Evolutionary conservation across 2,113 vertebrate species (phyloP).

Genomic region (Pluvialis apricaria): DNA sequence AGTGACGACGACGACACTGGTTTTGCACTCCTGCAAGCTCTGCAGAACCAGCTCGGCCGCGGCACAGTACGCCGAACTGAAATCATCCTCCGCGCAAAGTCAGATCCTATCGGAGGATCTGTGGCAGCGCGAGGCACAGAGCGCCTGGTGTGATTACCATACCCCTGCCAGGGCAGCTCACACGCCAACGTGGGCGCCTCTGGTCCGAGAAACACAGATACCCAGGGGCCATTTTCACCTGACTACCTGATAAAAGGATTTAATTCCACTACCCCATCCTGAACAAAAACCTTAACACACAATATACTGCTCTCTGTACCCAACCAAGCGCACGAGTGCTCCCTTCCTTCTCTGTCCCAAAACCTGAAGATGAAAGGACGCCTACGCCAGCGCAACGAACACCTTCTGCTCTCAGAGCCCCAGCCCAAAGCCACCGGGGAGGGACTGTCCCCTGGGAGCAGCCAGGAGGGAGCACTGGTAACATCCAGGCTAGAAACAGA

Average conservation of each 20-base stretch:
- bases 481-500: not conserved
- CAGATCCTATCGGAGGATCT: not conserved
- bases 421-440: not conserved
- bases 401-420: not conserved
- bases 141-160: accelerated
- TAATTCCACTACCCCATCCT: not conserved
- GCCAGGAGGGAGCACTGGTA: not conserved
- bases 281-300: not conserved
- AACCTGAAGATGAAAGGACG: not conserved
- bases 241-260: not conserved
- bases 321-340: not conserved
- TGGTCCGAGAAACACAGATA: accelerated
- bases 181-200: accelerated
- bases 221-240: not conserved
- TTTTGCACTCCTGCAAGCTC: not conserved
- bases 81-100: not conserved
- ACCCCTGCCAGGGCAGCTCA: not conserved
- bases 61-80: not conserved
- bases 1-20: too few species aligned
- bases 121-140: not conserved
- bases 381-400: not conserved
- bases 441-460: not conserved
- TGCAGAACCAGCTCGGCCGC: not conserved
- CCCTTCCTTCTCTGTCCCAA: not conserved
- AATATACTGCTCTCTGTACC: accelerated